Base-by-base conservation (phyloP, 2,113 vertebrate genomes). In the Bambusicola thoracicus region DNA sequence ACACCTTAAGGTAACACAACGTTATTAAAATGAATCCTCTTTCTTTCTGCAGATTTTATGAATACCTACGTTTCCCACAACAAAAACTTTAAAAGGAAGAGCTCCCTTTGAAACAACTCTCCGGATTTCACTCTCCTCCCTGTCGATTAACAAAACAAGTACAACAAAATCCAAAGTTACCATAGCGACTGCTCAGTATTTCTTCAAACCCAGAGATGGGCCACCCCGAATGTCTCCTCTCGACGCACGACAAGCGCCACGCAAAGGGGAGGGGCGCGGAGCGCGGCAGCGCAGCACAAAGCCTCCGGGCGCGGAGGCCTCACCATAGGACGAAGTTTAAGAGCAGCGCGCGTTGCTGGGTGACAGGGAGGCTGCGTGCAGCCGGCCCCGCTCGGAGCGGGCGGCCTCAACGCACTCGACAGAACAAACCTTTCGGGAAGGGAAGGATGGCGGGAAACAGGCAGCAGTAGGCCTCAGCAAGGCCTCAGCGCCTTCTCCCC, bases 381-480 rank as follows among this genome's bases (percentile, higher is more conserved):
- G 43, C 18, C 19, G 36, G 32, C 66, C 46, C 38, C 48, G 8
- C 5, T 30, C 36, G 11, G 16, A 53, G 79, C 6, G 62, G 93
- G 74, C n/a, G n/a, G 81, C 67, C 20, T 69, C 0, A 4, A 3
- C 2, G 13, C 81, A 36, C 66, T 67, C 10, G 49, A 66, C 30
- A 41, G 9, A 70, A 24, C 38, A 6, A 17, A 30, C 13, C 69
- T 59, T 5, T 0, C 32, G 21, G 48, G 18, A 10, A 59, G 85
- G 90, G 18, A 10, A 59, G 85, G 90, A 92, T 87, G 89, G 93
- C 83, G 93, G 91, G 93, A 93, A 94, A 90, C 11, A 10, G 30
- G 32, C 80, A 27, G 1, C 7, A 11, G 3, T 3, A 66, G 92
- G 91, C 91, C 94, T 70, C 82, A 1, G 59, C n/a, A 3, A 85